Percentiles rank a stretch among this genome's conserved stretches.
Conservation (phyloP, 2,797 vertebrate species). For the Micropoecilia bifurca region DNA sequence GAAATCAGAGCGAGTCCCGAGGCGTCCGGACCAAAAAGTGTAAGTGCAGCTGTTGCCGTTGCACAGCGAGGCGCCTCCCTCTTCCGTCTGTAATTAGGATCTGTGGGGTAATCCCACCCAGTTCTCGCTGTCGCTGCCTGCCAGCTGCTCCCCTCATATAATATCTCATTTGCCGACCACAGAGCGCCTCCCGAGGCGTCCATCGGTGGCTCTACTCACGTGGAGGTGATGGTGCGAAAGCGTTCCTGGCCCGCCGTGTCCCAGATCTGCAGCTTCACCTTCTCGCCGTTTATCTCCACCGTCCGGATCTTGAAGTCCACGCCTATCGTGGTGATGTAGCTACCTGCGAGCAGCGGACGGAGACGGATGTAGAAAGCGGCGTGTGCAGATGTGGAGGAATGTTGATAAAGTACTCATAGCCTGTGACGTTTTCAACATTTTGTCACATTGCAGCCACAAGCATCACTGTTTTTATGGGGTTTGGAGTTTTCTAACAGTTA, state of each 20-base stretch:
- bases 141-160: slow-evolving; percentile 47
- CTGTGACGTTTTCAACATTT: neutral
- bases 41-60: slow-evolving; percentile 17
- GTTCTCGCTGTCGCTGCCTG: slow-evolving; percentile 37
- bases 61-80: slow-evolving; percentile 49
- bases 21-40: neutral
- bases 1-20: neutral
- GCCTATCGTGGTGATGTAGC: slow-evolving; percentile 98
- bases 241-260: slow-evolving; percentile 98
- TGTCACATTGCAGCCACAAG: neutral
- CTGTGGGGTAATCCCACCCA: slow-evolving; percentile 64
- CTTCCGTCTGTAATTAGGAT: slow-evolving; percentile 67
- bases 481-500: neutral
- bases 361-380: neutral
- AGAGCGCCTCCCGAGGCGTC: slow-evolving; percentile 32
- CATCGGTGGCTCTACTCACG: slow-evolving; percentile 83
- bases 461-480: neutral
- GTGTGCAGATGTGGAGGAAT: neutral
- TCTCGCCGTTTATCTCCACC: slow-evolving; percentile 98
- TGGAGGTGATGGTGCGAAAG: slow-evolving; percentile 98
- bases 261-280: slow-evolving; percentile 99
- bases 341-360: slow-evolving; percentile 82
- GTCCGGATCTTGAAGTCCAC: slow-evolving; percentile 99
- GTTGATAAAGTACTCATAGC: neutral
- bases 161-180: slow-evolving; percentile 32